phyloP scores from a whole-genome alignment of 2,113 vertebrate genomes.

The Actinemys pallida region DNA sequence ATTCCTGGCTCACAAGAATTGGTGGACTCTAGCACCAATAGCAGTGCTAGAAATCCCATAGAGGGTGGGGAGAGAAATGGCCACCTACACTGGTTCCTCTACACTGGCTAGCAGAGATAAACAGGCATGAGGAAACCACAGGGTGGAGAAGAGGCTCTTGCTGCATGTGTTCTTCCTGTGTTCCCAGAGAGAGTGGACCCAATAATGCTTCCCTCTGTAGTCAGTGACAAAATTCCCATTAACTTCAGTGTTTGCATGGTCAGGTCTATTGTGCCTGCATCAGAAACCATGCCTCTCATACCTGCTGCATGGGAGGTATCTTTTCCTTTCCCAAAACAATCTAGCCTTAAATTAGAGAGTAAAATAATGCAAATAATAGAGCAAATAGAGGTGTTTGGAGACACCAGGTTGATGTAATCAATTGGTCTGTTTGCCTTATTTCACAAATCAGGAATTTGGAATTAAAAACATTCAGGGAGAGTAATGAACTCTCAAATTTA shows the following conservation, averaged over 20 bases:
- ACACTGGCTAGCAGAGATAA: neutral
- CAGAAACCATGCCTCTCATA: neutral
- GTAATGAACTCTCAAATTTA: constrained; percentile 57
- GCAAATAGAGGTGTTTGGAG: neutral
- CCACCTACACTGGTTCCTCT: neutral
- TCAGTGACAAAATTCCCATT: neutral
- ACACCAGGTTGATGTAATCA: neutral
- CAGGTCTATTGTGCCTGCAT: neutral
- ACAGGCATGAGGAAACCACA: neutral
- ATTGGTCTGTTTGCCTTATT: constrained; percentile 20
- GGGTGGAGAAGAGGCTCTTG: neutral
- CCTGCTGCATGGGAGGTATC: fast-evolving
- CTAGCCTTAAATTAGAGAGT: neutral
- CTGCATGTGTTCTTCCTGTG: neutral
- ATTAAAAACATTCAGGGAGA: neutral
- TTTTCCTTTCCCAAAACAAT: neutral
- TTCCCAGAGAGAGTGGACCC: fast-evolving
- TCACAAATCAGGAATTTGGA: constrained; percentile 19
- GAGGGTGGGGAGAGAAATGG: neutral
- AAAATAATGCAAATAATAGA: neutral
- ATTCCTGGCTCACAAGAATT: neutral
- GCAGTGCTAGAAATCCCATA: neutral
- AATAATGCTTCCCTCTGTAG: neutral
- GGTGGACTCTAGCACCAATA: neutral
- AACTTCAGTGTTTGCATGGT: neutral